Evolutionary conservation across 2,113 vertebrate genomes (phyloP), one percentile per base, ranked within the genome.

Genomic region (Alethe diademata): DNA sequence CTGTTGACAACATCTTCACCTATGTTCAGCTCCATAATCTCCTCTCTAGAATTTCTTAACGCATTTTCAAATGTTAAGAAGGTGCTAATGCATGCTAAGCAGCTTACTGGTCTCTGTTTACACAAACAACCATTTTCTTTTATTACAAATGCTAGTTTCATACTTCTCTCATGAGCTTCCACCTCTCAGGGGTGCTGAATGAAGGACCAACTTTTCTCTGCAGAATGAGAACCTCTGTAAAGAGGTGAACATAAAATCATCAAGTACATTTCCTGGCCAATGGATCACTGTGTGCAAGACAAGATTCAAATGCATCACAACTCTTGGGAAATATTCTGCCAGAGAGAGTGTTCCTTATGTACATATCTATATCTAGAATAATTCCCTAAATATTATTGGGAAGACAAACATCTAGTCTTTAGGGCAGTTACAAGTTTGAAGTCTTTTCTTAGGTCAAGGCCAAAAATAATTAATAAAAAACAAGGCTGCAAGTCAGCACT

Each of bases 11-110:
- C 26, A 60, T 66, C 76, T 62, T 86, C 42, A 65, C 43, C 64
- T 66, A 57, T 58, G 42, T 62, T 78, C 80, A 87, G 81, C 65
- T 87, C 90, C 25, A 8, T 84, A 79, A 93, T 90, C 71, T 26
- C 64, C 70, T 93, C 83, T 92, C 69, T 8, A 64, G 74, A 93
- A 93, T 87, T 90, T 78, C 84, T 67, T 71, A 78, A 16, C 2
- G 15, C 57, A 67, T 78, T 93, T 91, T 78, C 61, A 82, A 65
- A 71, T 47, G 86, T 79, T 90, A 93, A 90, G 86, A 88, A 65
- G 64, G 71, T 54, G 43, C 45, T 95, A 79, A 82, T 65, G 43
- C 81, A 78, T 9, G 11, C 42, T 92, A 93, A 96, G 62, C 28
- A 17, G 82, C 48, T 95, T 90, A 78, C 22, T 73, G 31, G 15